These are phyloP conservation scores for Geopemphigus sp. DNA, from an alignment of 1,140 invertebrate species.

Conservation along the genomic window DNA sequence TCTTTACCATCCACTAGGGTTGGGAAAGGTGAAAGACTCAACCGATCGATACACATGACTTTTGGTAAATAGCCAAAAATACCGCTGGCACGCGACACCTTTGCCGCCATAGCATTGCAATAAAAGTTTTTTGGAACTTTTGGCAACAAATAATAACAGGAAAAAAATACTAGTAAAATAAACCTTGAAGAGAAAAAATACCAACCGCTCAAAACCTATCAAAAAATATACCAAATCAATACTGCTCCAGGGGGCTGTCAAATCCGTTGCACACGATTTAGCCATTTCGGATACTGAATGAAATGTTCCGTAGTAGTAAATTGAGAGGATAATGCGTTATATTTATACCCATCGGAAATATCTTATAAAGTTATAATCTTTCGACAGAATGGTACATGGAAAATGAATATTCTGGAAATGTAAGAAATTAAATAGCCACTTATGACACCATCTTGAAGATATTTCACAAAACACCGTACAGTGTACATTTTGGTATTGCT, in stretches of 20 bases:
- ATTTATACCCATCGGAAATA: background rate
- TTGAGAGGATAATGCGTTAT: background rate
- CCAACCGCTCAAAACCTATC: constrained; percentile 13
- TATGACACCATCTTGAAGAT: too few species aligned
- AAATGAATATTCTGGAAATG: background rate
- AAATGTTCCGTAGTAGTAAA: background rate
- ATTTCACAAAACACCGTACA: too few species aligned
- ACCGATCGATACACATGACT: constrained; percentile 35
- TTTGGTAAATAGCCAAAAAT: constrained; percentile 46
- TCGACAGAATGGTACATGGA: background rate
- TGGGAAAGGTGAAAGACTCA: background rate
- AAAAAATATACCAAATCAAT: constrained; percentile 39
- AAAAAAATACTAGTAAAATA: constrained; percentile 34
- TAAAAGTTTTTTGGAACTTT: constrained; percentile 47
- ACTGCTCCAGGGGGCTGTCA: background rate
- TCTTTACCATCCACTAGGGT: constrained; percentile 10
- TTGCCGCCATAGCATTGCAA: constrained; percentile 28
- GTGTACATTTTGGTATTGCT: too few species aligned
- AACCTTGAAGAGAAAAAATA: background rate
- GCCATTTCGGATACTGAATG: constrained; percentile 7
- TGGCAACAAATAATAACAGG: constrained; percentile 43
- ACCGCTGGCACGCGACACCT: constrained; percentile 49
- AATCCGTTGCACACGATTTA: constrained; percentile 24
- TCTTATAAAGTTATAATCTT: background rate
- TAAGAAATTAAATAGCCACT: too few species aligned